A percentile compares a stretch with the other conserved stretches of the same genome.
Evolutionary conservation across 2,797 vertebrate species (phyloP).

Genomic region (Acanthurus leucopareius): DNA sequence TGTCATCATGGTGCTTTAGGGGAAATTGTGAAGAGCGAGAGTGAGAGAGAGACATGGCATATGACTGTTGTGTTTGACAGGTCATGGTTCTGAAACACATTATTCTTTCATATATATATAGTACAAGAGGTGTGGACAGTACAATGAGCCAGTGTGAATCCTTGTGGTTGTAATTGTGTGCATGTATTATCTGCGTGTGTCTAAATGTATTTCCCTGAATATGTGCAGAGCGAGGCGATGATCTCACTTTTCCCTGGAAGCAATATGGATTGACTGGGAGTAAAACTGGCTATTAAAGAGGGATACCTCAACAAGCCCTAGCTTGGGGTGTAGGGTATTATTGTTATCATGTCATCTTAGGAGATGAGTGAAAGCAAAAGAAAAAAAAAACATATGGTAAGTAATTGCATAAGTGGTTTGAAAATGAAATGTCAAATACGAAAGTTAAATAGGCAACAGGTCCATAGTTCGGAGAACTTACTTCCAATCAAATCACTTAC

Average conservation of each 20-base stretch:
- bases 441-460: no score
- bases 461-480: no score
- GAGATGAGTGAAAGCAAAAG: slow-evolving; percentile 54
- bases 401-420: no score
- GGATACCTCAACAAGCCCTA: slow-evolving; percentile 63
- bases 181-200: background rate
- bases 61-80: slow-evolving; percentile 44
- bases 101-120: slow-evolving; percentile 35
- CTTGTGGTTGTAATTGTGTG: slow-evolving; percentile 5
- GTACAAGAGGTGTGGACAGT: slow-evolving; percentile 7
- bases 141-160: slow-evolving; percentile 30
- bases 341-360: slow-evolving; percentile 46
- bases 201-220: slow-evolving; percentile 20
- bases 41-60: slow-evolving; percentile 42
- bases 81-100: slow-evolving; percentile 27
- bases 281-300: slow-evolving; percentile 4
- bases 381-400: slow-evolving; percentile 11
- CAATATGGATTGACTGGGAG: slow-evolving; percentile 15
- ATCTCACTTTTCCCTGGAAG: slow-evolving; percentile 39
- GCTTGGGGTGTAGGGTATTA: slow-evolving; percentile 55
- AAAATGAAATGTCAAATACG: no score
- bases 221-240: slow-evolving; percentile 19
- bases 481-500: no score
- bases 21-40: slow-evolving; percentile 33
- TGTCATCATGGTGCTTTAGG: slow-evolving; percentile 38